Conservation (phyloP, 2,797 vertebrate genomes). For the Pangasius mekongensis region DNA sequence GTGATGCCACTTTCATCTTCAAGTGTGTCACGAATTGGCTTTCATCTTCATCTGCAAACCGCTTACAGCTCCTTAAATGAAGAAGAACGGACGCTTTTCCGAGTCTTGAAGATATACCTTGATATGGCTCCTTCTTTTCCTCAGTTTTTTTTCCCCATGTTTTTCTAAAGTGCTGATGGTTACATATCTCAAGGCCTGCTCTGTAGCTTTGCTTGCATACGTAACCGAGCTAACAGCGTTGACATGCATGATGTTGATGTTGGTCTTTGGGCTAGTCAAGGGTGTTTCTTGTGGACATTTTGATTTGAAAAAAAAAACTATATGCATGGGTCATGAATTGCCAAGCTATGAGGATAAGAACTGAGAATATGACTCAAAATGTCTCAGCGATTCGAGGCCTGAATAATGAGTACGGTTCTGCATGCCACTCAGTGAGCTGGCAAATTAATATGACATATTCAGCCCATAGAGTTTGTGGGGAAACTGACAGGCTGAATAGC, state of each 20-base stretch:
- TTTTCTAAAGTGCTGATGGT: slow-evolving; percentile 50
- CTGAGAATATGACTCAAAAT: slow-evolving; percentile 1
- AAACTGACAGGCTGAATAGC: slow-evolving; percentile 30
- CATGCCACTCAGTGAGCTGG: slow-evolving; percentile 13
- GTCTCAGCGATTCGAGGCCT: not conserved
- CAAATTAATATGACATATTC: slow-evolving; percentile 28
- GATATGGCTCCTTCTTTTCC: not conserved
- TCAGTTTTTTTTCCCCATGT: not conserved
- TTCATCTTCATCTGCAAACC: slow-evolving; percentile 61
- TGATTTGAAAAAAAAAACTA: not conserved
- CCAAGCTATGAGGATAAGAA: not conserved
- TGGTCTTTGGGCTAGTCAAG: slow-evolving; percentile 49
- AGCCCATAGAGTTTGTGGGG: slow-evolving; percentile 46
- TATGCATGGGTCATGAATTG: not conserved
- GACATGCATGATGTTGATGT: slow-evolving; percentile 46
- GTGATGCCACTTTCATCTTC: slow-evolving; percentile 77
- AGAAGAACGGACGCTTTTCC: not conserved
- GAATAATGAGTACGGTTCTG: slow-evolving; percentile 16
- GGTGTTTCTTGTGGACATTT: slow-evolving; percentile 16
- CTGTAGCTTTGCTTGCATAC: slow-evolving; percentile 59
- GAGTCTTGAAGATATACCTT: slow-evolving; percentile 14
- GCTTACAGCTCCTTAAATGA: slow-evolving; percentile 12
- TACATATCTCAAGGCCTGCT: slow-evolving; percentile 46
- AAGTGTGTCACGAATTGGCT: not conserved
- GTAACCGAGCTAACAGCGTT: slow-evolving; percentile 60